Base-by-base conservation (phyloP, 53 echinoderm and acorn worm species). In the Actinopyga echinites region DNA sequence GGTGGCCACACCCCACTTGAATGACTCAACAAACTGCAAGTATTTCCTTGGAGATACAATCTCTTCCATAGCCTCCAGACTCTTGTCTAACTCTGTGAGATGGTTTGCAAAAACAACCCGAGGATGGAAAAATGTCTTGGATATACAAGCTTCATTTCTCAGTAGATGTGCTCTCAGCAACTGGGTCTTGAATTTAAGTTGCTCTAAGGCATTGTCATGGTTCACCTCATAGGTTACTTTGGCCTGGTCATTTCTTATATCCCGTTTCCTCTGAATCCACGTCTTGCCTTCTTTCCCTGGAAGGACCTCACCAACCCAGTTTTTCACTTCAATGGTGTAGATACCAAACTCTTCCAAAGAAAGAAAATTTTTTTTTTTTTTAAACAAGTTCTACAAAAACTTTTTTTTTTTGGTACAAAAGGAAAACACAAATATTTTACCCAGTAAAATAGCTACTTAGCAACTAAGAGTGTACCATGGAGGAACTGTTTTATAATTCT, bases 271-370 rank as follows among this genome's bases (percentile, higher is more conserved):
- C 45, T 92, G 97, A 15, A 94, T 77, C 97, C 97, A 97, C 2
- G 85, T 80, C 49, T 93, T 89, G 19, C 96, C 96, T 24, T 94
- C 90, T 12, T 84, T 84, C 25, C 89, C 89, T 8, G 86, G 64
- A 5, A 81, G 38, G 9, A 97, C 89, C 82, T 88, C 89, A 22
- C 97, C 97, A 19, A 92, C 83, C 97, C 97, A 97, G 74, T 97
- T 92, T 64, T 97, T 97, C 21, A 97, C 97, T 64, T 97, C 97
- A 15, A 97, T 86, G 29, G 83, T 69, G 56, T 90, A 97, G 7
- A 97, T 86, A 26, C 97, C 97, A 82, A 90, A 78, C 56, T 92
- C 97, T 97, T 82, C 8, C 25, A 36, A 62, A 22, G 83, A 85
- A 56, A 31, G 12, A 56, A 83, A 37, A 36, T 20, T 8, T 59